A percentile compares a stretch with the other conserved stretches of the same genome.
phyloP scores from a whole-genome alignment of 1,140 invertebrate species.

The Centruroides sculpturatus region DNA sequence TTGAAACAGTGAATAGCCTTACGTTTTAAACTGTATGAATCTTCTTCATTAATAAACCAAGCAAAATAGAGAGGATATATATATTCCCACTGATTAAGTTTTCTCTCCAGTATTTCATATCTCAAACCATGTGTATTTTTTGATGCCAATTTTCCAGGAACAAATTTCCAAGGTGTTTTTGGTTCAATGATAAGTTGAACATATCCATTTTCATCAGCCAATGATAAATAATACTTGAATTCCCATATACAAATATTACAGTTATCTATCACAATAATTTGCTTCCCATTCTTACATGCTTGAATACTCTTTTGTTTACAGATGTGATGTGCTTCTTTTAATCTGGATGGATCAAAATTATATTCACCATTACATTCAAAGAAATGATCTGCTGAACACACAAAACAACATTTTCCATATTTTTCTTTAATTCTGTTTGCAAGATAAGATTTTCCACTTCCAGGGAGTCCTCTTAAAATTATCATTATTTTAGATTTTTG shows the following conservation, averaged over 20 bases:
- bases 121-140: constrained; percentile 25
- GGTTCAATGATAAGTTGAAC: constrained; percentile 25
- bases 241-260: constrained; percentile 29
- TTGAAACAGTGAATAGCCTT: background rate
- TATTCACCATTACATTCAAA: constrained; percentile 27
- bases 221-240: constrained; percentile 24
- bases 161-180: constrained; percentile 26
- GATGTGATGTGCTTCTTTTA: constrained; percentile 23
- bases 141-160: constrained; percentile 21
- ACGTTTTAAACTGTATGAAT: constrained; percentile 1
- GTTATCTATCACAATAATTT: constrained; percentile 30
- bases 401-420: constrained; percentile 18
- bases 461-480: constrained; percentile 30
- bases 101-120: constrained; percentile 19
- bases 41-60: constrained; percentile 27
- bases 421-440: constrained; percentile 19
- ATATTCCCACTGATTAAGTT: constrained; percentile 22
- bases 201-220: constrained; percentile 24
- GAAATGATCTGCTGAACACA: constrained; percentile 29
- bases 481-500: constrained; percentile 21
- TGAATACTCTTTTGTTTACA: constrained; percentile 21
- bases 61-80: constrained; percentile 27
- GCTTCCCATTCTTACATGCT: constrained; percentile 15
- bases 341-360: constrained; percentile 21
- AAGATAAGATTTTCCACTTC: constrained; percentile 30